A percentile compares a stretch with the other conserved stretches of the same genome.
Conservation (phyloP, 2,888 invertebrate species). For the Dasypolia templi region DNA sequence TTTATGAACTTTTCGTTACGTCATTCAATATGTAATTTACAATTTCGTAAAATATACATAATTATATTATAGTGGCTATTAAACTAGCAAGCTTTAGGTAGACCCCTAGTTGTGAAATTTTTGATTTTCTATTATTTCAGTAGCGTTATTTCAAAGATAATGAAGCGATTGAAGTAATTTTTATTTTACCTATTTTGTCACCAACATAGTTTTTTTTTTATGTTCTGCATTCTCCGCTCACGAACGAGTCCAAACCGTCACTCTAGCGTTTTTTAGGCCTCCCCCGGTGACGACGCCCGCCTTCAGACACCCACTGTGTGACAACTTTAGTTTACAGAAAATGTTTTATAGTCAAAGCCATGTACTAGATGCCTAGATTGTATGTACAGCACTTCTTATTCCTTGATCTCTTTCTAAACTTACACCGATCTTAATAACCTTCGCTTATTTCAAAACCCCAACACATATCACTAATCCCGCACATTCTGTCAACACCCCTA, state of each 20-base stretch:
- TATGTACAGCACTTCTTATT: neutral
- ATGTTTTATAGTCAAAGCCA: neutral
- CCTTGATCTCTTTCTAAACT: neutral
- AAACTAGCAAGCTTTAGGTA: neutral
- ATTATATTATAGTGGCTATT: constrained; percentile 1
- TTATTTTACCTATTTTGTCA: neutral
- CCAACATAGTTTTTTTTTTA: neutral
- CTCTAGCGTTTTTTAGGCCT: no score
- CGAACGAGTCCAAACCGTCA: no score
- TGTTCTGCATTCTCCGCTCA: no score
- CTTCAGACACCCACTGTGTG: neutral
- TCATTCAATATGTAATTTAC: constrained; percentile 39
- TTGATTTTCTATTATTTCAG: neutral
- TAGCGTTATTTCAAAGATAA: neutral
- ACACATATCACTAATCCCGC: constrained; percentile 19
- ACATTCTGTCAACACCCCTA: constrained; percentile 21
- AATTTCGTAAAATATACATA: no score
- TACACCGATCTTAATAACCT: neutral
- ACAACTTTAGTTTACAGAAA: neutral
- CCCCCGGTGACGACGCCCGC: no score
- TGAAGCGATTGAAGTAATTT: neutral
- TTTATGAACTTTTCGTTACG: constrained; percentile 44
- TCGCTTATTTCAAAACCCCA: constrained; percentile 8
- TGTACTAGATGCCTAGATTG: no score
- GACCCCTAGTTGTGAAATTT: neutral